A percentile compares a stretch with the other conserved stretches of the same genome.
Evolutionary conservation across 2,888 invertebrate genomes (phyloP).

Genomic region (Trichopoda pennipes): DNA sequence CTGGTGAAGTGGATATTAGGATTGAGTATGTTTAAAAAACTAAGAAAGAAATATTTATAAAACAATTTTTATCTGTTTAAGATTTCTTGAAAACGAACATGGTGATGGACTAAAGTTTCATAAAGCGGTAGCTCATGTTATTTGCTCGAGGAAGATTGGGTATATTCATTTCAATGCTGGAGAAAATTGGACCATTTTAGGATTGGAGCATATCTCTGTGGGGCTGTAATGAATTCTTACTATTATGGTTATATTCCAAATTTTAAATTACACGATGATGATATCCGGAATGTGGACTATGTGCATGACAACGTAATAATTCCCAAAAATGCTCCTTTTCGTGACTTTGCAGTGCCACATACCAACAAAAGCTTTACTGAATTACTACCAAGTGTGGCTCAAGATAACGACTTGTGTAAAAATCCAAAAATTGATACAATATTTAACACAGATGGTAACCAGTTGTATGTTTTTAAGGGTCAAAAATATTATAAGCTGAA

Average conservation of each 20-base stretch:
- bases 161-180: slow-evolving; percentile 99
- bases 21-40: too few species aligned
- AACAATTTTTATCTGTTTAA: too few species aligned
- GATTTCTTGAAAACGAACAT: too few species aligned
- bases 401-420: slow-evolving; percentile 88
- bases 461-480: slow-evolving; percentile 95
- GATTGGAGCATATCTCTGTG: slow-evolving; percentile 96
- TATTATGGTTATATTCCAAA: slow-evolving; percentile 94
- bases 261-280: too few species aligned
- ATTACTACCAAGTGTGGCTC: slow-evolving; percentile 83
- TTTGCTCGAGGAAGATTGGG: slow-evolving; percentile 97
- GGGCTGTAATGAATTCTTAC: slow-evolving; percentile 98
- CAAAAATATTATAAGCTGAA: slow-evolving; percentile 93
- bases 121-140: too few species aligned
- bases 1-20: too few species aligned
- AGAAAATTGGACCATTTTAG: slow-evolving; percentile 96
- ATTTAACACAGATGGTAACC: slow-evolving; percentile 93
- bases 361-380: slow-evolving; percentile 78
- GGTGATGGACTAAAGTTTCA: too few species aligned
- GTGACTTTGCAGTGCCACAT: slow-evolving; percentile 74
- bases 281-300: slow-evolving; percentile 84
- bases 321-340: slow-evolving; percentile 69
- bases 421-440: too few species aligned
- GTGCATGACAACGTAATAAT: slow-evolving; percentile 87
- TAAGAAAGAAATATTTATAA: too few species aligned